Evolutionary conservation across 2,113 vertebrate species (phyloP).

Genomic region (Terrapene triunguis): DNA sequence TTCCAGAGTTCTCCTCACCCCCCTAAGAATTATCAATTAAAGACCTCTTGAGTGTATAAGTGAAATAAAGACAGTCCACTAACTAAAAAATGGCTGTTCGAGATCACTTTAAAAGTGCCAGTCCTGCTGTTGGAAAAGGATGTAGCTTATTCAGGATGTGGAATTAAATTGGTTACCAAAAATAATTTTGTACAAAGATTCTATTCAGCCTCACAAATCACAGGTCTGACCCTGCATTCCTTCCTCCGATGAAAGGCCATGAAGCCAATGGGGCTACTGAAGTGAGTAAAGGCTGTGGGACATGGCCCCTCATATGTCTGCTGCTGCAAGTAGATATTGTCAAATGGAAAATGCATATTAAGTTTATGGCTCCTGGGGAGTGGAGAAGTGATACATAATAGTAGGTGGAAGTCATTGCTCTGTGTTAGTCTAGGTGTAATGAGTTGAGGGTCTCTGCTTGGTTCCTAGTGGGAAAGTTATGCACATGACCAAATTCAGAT

Average conservation of each 20-base stretch:
- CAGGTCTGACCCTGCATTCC: background rate
- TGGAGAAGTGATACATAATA: background rate
- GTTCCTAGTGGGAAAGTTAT: background rate
- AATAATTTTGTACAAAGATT: background rate
- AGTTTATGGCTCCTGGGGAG: background rate
- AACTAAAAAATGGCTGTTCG: background rate
- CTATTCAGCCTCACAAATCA: background rate
- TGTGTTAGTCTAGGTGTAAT: background rate
- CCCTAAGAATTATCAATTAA: background rate
- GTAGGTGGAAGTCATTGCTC: background rate
- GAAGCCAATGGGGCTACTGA: background rate
- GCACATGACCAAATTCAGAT: background rate
- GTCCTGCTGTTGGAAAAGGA: background rate
- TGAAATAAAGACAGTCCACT: background rate
- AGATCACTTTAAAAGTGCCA: background rate
- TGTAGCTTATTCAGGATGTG: background rate
- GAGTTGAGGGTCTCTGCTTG: background rate
- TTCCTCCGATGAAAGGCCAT: accelerated
- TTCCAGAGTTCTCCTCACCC: background rate
- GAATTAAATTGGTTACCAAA: background rate
- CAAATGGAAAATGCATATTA: background rate
- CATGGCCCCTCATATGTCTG: accelerated
- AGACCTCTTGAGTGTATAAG: background rate
- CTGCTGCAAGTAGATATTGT: background rate
- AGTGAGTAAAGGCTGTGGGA: background rate